A percentile compares a stretch with the other conserved stretches of the same genome.
Conservation (phyloP, 1,140 invertebrate genomes). For the Microvelia longipes region DNA sequence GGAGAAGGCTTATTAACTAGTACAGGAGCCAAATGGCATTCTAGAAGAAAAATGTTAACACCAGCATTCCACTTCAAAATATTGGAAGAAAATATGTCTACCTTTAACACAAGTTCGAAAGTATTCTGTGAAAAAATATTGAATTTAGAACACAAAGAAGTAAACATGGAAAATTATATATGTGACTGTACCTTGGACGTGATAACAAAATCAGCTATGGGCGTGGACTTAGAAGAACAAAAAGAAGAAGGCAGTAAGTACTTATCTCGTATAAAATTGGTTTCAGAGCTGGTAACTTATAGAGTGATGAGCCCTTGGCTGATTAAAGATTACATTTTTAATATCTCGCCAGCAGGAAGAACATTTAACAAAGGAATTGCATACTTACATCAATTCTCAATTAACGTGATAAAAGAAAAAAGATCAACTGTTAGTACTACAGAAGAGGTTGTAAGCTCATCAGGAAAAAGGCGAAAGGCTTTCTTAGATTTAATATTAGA, state of each 20-base stretch:
- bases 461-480: too few species aligned
- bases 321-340: background rate
- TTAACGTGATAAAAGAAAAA: background rate
- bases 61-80: conserved; percentile 55
- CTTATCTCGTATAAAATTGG: background rate
- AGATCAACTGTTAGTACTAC: background rate
- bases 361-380: conserved; percentile 1
- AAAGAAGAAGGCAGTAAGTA: conserved; percentile 2
- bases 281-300: background rate
- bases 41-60: conserved; percentile 2
- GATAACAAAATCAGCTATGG: conserved; percentile 1
- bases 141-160: background rate
- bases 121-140: background rate
- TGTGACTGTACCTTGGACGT: conserved; percentile 1
- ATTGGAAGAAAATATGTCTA: conserved; percentile 44
- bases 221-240: background rate
- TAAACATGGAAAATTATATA: conserved; percentile 6
- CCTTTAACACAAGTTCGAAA: conserved; percentile 38
- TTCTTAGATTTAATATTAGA: too few species aligned
- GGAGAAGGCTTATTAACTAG: conserved; percentile 4
- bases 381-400: background rate
- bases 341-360: background rate
- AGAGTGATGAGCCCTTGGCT: conserved; percentile 2
- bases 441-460: too few species aligned
- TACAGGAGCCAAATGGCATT: conserved; percentile 8